These are phyloP conservation scores for Saturnia pavonia DNA, from an alignment of 2,888 invertebrate species.

Conservation along the genomic window DNA sequence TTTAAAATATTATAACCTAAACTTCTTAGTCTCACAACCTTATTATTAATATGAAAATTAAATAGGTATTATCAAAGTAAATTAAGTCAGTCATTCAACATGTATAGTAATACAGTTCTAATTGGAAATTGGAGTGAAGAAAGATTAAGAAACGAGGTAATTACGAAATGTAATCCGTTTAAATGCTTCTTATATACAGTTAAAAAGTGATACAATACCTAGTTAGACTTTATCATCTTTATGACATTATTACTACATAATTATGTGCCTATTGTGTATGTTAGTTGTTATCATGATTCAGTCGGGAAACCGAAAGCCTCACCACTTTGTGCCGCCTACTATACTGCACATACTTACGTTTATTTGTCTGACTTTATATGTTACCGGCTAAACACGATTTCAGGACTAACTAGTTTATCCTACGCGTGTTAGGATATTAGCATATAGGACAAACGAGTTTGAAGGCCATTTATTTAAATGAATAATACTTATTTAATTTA, in stretches of 20 bases:
- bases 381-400: too few species aligned
- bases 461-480: too few species aligned
- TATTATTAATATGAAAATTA: neutral
- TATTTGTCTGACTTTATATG: too few species aligned
- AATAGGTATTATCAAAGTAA: constrained; percentile 3
- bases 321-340: too few species aligned
- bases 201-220: neutral
- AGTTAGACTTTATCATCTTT: neutral
- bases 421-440: too few species aligned
- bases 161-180: neutral
- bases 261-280: too few species aligned
- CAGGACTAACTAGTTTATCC: too few species aligned
- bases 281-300: too few species aligned
- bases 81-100: constrained; percentile 28
- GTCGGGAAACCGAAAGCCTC: too few species aligned
- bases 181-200: neutral
- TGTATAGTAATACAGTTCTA: constrained; percentile 63
- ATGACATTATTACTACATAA: neutral
- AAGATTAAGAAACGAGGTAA: constrained; percentile 69
- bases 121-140: constrained; percentile 74
- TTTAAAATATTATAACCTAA: neutral
- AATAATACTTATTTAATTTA: too few species aligned
- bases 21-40: neutral
- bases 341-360: too few species aligned
- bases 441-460: too few species aligned